Base-by-base conservation (phyloP, 2,113 vertebrate species). In the Carassius auratus region DNA sequence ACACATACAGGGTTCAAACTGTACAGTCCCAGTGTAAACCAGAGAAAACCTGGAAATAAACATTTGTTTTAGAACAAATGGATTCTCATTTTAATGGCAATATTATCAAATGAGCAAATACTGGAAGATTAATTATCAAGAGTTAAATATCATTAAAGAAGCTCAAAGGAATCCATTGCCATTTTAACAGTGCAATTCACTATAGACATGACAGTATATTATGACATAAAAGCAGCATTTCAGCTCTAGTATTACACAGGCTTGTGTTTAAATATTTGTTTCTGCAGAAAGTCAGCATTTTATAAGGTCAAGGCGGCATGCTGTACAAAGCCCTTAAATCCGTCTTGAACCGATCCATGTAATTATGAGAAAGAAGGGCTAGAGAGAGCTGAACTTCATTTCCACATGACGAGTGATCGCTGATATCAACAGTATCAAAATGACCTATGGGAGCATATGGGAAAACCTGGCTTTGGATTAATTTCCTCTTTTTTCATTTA, bases 321-420 rank as follows among this genome's bases (percentile, higher is more conserved):
- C 62, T 87, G 68, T 73, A 82, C 76, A 86, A 84, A 86, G 84
- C 88, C 77, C 30, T 71, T 78, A 87, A 89, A 89, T 59, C 81
- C 64, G 30, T n/a, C 84, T 82, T 30, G 55, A 85, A 78, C 61
- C 45, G 14, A 75, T 84, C 64, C 57, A 59, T 84, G 88, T 61
- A 81, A 88, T 88, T 82, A 88, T 57, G 30, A 69, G 30, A 64
- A 55, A 75, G 82, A 17, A 86, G 78, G 80, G 55, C 21, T 36
- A 48, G 15, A 81, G 36, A 73, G 30, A 50, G 38, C 61, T 81
- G 1, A 50, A 42, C 42, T 62, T 78, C 15, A 55, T 74, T 80
- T 79, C 55, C 55, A 68, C 68, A 77, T 69, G 80, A 81, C 12
- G 64, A 81, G 78, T 66, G 61, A 81, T 81, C 23, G 14, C 61